These are phyloP conservation scores for Abramis brama DNA, from an alignment of 2,113 vertebrate genomes.

Conservation along the genomic window DNA sequence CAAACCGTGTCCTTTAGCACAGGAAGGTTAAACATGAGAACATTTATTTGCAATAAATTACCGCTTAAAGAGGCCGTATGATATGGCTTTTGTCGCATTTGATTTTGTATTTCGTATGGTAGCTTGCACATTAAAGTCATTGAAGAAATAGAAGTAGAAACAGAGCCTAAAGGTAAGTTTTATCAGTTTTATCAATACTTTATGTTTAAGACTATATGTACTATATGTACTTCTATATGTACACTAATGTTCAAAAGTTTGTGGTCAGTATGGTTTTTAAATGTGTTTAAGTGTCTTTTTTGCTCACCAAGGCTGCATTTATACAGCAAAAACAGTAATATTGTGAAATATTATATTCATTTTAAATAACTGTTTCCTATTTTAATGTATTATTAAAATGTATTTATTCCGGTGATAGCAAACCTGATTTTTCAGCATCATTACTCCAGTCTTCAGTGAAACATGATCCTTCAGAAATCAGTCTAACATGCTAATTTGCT, in stretches of 20 bases:
- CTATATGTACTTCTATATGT: not conserved
- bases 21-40: slow-evolving; percentile 27
- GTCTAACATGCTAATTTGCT: not conserved
- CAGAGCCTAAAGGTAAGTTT: not conserved
- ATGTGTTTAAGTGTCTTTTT: not conserved
- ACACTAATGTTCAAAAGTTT: not conserved
- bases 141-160: no score
- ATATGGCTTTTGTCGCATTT: not conserved
- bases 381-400: not conserved
- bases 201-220: no score
- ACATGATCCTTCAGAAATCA: not conserved
- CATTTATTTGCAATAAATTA: slow-evolving; percentile 16
- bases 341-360: not conserved
- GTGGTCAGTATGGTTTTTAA: not conserved
- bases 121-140: no score
- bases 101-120: not conserved
- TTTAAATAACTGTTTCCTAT: not conserved
- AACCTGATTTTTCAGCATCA: not conserved
- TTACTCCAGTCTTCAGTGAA: not conserved
- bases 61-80: not conserved
- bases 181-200: not conserved
- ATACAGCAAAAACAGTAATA: not conserved
- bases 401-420: not conserved
- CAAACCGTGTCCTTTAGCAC: slow-evolving; percentile 10
- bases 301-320: not conserved